Evolutionary conservation across 2,797 vertebrate genomes (phyloP), one percentile per base, ranked within the genome.

Genomic region (Argentina silus): DNA sequence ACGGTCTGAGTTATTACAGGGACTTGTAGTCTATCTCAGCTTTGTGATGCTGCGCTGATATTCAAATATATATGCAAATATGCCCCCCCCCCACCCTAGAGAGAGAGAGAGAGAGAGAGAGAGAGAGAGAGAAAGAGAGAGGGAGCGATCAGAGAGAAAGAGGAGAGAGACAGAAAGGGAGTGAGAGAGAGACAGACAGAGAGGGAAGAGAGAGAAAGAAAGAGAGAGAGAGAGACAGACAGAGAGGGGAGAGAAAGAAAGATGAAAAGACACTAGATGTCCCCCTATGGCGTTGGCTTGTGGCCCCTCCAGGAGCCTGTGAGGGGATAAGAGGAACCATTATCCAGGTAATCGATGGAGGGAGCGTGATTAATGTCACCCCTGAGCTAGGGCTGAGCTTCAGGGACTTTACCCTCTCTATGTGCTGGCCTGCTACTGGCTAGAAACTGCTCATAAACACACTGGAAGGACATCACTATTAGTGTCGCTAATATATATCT

Each of bases 1-100:
- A 93, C 94, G 93, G 92, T 92, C 93, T 95, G 94, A 95, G 94
- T 94, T 95, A 95, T 95, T 95, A 95, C 94, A 91, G 80, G 23
- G 91, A 92, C 93, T 93, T 94, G 93, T 95, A 94, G 21, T 94
- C 95, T 94, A 95, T 95, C 93, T 95, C 93, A 93, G 93, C 94
- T 95, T 95, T 95, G 93, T 95, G 95, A 94, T 95, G 23, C 27
- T 36, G 23, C 23, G 12, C 48, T 3, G 48, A 50, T 14, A 12
- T 50, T 3, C 48, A 12, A 14, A 50, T 50, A 3, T 12, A 50
- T 14, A 50, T 12, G 48, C 11, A 14, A 50, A 12, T 50, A 50
- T 10, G 9, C 47, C 0, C 47, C 12, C 9, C 11, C 48, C 11
- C 12, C 11, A 11, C 11, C 48, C 10, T 8, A 50, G 45, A 10